Evolutionary conservation across 2,888 invertebrate species (phyloP).

Genomic region (Eugnorisma glareosa): DNA sequence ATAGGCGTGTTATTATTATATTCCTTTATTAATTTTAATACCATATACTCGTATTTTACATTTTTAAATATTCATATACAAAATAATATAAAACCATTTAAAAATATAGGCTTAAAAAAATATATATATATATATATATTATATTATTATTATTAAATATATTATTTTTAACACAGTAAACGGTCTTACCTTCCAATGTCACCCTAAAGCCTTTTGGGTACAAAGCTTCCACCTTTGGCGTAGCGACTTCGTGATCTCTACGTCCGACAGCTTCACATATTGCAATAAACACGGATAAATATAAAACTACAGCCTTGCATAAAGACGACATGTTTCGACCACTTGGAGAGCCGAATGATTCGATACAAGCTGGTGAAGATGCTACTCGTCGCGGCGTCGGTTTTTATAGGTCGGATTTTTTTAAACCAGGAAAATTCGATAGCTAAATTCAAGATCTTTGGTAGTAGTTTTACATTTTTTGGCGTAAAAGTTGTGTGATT

Average conservation of each 20-base stretch:
- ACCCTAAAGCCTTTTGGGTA: slow-evolving; percentile 80
- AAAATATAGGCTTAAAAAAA: no score
- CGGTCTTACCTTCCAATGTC: slow-evolving; percentile 89
- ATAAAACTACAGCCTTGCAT: slow-evolving; percentile 72
- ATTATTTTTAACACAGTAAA: neutral
- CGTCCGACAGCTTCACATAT: slow-evolving; percentile 15
- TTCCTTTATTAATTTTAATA: no score
- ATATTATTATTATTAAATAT: no score
- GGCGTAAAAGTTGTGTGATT: no score
- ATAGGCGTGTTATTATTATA: no score
- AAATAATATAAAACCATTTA: no score
- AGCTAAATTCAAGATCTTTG: no score
- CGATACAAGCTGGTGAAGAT: neutral
- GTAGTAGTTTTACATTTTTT: no score
- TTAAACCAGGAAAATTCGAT: slow-evolving; percentile 21
- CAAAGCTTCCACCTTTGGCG: slow-evolving; percentile 35
- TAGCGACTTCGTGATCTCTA: neutral
- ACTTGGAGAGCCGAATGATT: neutral
- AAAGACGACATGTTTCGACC: slow-evolving; percentile 16
- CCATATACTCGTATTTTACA: no score
- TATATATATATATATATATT: no score
- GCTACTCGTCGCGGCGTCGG: neutral
- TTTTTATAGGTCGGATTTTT: slow-evolving; percentile 6
- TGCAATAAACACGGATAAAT: slow-evolving; percentile 43
- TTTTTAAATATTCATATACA: no score